A percentile compares a stretch with the other conserved stretches of the same genome.
Conservation (phyloP, 2,113 vertebrate species). For the Turdus rufiventris region DNA sequence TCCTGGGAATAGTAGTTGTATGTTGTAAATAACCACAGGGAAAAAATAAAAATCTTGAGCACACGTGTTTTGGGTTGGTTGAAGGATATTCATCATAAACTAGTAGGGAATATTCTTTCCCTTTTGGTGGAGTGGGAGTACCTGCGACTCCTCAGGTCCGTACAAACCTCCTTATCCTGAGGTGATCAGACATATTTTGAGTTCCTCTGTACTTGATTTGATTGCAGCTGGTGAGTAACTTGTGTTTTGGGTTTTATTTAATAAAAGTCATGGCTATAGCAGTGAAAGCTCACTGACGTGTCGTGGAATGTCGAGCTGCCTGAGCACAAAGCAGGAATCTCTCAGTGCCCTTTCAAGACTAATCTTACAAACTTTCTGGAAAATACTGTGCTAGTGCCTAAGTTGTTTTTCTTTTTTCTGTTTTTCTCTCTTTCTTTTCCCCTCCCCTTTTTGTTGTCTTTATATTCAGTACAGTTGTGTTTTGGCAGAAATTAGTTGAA, state of each 20-base stretch:
- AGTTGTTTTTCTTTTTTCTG: no score
- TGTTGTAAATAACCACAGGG: neutral
- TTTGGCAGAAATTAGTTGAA: neutral
- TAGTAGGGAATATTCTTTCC: neutral
- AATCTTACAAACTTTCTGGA: neutral
- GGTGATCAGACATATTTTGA: neutral
- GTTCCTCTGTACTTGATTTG: neutral
- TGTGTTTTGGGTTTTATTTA: fast-evolving
- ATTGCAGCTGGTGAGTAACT: neutral
- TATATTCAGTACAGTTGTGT: neutral
- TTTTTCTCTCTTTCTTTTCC: no score
- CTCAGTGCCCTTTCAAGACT: neutral
- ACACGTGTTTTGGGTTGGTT: neutral
- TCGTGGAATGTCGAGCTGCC: neutral
- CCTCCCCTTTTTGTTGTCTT: neutral
- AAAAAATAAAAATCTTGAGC: neutral
- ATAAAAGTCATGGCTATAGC: neutral
- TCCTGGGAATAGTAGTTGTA: neutral
- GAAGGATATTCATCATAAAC: neutral
- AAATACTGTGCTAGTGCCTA: neutral
- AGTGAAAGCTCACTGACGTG: neutral
- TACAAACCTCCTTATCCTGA: neutral
- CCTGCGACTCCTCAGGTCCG: neutral
- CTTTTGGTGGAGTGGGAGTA: neutral
- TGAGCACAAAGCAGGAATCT: neutral